Percentiles rank a stretch among this genome's conserved stretches.
These are phyloP conservation scores for Crotalus viridis DNA, from an alignment of 2,113 vertebrate species.

Conservation along the genomic window DNA sequence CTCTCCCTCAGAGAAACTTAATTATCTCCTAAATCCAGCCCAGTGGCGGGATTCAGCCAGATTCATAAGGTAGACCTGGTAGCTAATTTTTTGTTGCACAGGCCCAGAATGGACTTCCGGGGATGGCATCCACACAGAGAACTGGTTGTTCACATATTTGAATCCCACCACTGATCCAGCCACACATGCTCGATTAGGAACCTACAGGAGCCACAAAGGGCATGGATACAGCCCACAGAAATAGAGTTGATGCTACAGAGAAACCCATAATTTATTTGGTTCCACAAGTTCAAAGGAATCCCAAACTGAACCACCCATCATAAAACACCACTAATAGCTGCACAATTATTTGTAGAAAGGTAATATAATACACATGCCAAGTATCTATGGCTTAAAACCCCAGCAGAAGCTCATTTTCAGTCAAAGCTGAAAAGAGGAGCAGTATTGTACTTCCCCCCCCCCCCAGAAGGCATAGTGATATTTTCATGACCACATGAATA, in stretches of 20 bases:
- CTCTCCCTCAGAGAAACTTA: neutral
- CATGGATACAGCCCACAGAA: neutral
- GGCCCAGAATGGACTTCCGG: no score
- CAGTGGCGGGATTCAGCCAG: no score
- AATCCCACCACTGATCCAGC: neutral
- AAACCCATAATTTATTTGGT: neutral
- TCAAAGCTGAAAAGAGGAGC: neutral
- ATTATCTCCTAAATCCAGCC: neutral
- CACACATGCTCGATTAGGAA: neutral
- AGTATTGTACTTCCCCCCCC: neutral
- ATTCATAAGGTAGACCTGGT: no score
- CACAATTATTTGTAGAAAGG: neutral
- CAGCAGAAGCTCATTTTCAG: neutral
- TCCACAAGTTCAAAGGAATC: neutral
- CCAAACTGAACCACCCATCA: neutral
- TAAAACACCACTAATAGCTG: neutral
- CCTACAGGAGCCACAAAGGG: neutral
- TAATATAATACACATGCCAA: neutral
- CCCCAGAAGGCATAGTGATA: neutral
- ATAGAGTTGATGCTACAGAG: neutral
- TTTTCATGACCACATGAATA: neutral
- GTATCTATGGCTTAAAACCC: neutral
- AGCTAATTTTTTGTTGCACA: no score
- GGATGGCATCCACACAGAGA: no score
- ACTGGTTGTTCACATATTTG: no score